Percentiles rank a stretch among this genome's conserved stretches.
These are phyloP conservation scores for Brachionus rotundiformis DNA, from an alignment of 1,140 invertebrate species.

Conservation along the genomic window DNA sequence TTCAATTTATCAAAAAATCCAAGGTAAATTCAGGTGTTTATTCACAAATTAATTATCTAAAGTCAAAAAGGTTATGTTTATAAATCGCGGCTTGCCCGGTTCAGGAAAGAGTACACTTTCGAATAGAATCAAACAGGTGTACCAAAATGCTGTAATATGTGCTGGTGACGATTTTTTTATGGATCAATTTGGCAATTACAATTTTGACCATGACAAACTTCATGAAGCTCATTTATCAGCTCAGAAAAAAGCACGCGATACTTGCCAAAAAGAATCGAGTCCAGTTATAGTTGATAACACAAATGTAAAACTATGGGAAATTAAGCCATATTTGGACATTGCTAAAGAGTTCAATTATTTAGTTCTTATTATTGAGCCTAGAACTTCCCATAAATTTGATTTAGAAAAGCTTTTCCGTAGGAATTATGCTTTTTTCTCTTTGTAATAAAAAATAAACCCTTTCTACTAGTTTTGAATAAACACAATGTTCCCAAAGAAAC, in stretches of 20 bases:
- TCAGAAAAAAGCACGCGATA: conserved; percentile 64
- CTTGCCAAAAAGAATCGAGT: conserved; percentile 59
- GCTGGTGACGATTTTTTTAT: conserved; percentile 63
- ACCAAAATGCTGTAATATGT: conserved; percentile 56
- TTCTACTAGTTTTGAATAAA: not conserved
- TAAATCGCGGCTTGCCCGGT: conserved; percentile 78
- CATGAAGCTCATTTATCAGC: conserved; percentile 59
- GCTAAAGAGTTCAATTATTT: conserved; percentile 38
- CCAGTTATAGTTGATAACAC: conserved; percentile 40
- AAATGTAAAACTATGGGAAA: conserved; percentile 33
- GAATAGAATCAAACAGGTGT: conserved; percentile 57
- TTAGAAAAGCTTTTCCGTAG: conserved; percentile 9
- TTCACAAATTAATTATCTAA: not conserved
- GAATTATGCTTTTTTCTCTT: not conserved
- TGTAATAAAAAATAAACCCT: not conserved
- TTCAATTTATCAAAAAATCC: conserved; percentile 32
- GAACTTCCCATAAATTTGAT: conserved; percentile 37
- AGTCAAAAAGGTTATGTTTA: conserved; percentile 67
- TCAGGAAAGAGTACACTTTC: conserved; percentile 78
- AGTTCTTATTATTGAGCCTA: conserved; percentile 21
- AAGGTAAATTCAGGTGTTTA: not conserved
- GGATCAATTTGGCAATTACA: conserved; percentile 57
- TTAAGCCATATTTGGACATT: conserved; percentile 19
- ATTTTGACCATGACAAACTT: conserved; percentile 57
- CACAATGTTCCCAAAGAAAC: conserved; percentile 32